phyloP scores from a whole-genome alignment of 2,113 vertebrate species.

The Leiothrix lutea region DNA sequence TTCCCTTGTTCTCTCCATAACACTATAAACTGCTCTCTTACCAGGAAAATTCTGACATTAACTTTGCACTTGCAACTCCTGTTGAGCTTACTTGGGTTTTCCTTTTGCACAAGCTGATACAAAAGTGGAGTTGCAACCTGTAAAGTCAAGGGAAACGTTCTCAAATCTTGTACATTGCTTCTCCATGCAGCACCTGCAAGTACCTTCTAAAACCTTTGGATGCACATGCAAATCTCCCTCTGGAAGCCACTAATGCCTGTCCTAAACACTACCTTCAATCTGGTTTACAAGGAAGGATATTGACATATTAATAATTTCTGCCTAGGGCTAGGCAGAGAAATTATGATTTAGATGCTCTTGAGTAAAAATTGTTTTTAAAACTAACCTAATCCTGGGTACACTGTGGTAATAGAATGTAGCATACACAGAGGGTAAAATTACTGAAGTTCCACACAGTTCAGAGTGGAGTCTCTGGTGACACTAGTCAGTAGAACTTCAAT shows the following conservation, averaged over 20 bases:
- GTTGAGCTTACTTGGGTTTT: background rate
- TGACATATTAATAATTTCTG: background rate
- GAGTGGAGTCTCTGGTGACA: background rate
- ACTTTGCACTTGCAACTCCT: background rate
- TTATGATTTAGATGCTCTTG: background rate
- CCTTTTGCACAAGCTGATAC: background rate
- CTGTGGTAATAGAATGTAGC: background rate
- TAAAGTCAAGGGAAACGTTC: background rate
- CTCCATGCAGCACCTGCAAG: background rate
- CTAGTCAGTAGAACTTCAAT: background rate
- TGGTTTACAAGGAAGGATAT: background rate
- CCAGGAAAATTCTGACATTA: background rate
- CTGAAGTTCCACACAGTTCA: background rate
- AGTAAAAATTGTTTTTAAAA: background rate
- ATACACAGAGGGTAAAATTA: background rate
- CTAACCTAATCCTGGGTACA: background rate
- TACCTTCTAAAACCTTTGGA: background rate
- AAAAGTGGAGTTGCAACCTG: background rate
- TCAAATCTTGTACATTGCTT: background rate
- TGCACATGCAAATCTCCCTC: background rate
- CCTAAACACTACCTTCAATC: background rate
- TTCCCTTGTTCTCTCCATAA: background rate
- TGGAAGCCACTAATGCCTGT: background rate
- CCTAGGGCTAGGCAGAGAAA: background rate
- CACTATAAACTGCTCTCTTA: background rate